Percentiles rank a stretch among this genome's conserved stretches.
Conservation (phyloP, 2,113 vertebrate species). For the Cepphus grylle region DNA sequence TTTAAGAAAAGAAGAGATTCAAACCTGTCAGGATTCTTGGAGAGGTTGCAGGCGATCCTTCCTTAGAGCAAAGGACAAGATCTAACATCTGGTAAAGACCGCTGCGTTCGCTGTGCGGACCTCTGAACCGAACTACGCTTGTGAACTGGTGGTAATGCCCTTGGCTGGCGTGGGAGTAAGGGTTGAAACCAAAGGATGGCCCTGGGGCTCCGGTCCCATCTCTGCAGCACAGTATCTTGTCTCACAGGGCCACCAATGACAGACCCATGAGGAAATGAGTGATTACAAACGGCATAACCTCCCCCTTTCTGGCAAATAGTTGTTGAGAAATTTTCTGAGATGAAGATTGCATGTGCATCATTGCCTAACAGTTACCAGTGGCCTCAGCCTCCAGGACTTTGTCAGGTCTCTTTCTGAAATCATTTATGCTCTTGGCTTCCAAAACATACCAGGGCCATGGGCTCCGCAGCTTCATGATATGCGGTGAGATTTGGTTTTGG, state of each 20-base stretch:
- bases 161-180: not conserved
- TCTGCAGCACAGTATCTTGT: not conserved
- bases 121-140: not conserved
- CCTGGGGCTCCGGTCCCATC: not conserved
- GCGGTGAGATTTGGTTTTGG: not conserved
- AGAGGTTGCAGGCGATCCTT: not conserved
- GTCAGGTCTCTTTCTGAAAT: not conserved
- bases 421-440: not conserved
- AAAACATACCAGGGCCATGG: not conserved
- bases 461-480: not conserved
- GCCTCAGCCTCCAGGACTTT: not conserved
- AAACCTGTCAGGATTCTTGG: not conserved
- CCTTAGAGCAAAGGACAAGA: not conserved
- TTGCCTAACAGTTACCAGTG: not conserved
- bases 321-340: not conserved
- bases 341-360: not conserved
- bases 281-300: not conserved
- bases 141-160: not conserved
- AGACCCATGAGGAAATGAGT: not conserved
- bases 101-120: not conserved
- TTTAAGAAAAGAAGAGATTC: not conserved
- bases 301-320: not conserved
- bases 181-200: not conserved
- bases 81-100: not conserved
- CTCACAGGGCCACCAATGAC: rapidly evolving